Conservation (phyloP, 1,140 invertebrate genomes). For the Rhysida immarginata region DNA sequence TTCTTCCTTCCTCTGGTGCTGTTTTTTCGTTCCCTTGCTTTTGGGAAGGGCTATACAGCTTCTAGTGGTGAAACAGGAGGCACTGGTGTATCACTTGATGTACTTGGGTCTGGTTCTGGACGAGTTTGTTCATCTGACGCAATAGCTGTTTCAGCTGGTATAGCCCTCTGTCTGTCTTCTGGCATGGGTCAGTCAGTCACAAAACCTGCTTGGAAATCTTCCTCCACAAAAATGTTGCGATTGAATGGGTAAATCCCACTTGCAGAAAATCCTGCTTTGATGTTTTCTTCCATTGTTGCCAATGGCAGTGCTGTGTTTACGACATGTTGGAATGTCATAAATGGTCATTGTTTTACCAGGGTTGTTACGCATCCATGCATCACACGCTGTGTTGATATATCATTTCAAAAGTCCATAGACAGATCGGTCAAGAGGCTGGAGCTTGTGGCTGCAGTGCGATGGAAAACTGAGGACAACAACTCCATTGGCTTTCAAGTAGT, state of each 20-base stretch:
- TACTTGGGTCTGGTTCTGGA: too few species aligned
- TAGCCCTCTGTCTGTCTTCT: background rate
- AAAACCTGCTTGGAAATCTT: constrained; percentile 14
- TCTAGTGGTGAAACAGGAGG: too few species aligned
- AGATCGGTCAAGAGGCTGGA: constrained; percentile 33
- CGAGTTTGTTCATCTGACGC: too few species aligned
- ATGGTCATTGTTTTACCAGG: constrained; percentile 22
- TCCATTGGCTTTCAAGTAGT: constrained; percentile 17
- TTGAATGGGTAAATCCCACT: constrained; percentile 18
- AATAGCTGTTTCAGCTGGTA: too few species aligned
- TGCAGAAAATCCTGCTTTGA: constrained; percentile 18
- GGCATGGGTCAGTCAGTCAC: constrained; percentile 11
- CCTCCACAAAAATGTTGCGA: constrained; percentile 15
- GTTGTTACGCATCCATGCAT: constrained; percentile 23
- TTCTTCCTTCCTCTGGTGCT: too few species aligned
- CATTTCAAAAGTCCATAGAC: constrained; percentile 28
- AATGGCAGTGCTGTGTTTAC: constrained; percentile 18
- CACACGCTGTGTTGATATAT: constrained; percentile 14
- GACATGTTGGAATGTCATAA: constrained; percentile 21
- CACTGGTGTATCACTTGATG: too few species aligned
- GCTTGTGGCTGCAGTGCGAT: constrained; percentile 27
- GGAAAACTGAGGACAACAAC: constrained; percentile 27
- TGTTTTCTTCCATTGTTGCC: constrained; percentile 18
- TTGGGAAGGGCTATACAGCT: too few species aligned
- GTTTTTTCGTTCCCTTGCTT: too few species aligned